These are phyloP conservation scores for Mechanitis mazaeus DNA, from an alignment of 2,888 invertebrate genomes.

Conservation along the genomic window DNA sequence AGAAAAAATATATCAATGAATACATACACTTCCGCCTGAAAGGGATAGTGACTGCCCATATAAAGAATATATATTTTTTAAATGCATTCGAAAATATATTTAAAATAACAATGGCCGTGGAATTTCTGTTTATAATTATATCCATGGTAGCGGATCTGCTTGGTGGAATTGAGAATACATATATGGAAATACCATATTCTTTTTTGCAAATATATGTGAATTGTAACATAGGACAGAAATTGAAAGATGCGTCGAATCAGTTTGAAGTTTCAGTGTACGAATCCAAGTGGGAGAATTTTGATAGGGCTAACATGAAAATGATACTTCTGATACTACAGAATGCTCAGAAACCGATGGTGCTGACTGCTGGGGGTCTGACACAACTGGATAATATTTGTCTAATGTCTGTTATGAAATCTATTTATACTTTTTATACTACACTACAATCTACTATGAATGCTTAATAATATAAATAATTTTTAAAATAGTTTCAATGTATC, in stretches of 20 bases:
- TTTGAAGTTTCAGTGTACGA: constrained; percentile 50
- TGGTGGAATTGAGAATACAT: constrained; percentile 51
- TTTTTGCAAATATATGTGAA: constrained; percentile 48
- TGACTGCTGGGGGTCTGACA: constrained; percentile 54
- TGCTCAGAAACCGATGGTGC: constrained; percentile 46
- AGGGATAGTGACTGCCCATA: constrained; percentile 40
- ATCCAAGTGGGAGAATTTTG: constrained; percentile 57
- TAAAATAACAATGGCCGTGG: constrained; percentile 43
- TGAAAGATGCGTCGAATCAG: constrained; percentile 45
- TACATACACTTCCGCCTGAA: constrained; percentile 38
- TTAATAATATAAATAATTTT: too few relatives aligned
- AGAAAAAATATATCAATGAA: constrained; percentile 36
- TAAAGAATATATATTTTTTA: constrained; percentile 37
- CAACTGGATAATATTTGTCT: constrained; percentile 44
- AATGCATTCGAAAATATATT: constrained; percentile 40
- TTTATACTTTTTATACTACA: constrained; percentile 55
- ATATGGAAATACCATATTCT: constrained; percentile 45
- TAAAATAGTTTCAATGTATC: too few relatives aligned
- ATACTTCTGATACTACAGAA: constrained; percentile 47
- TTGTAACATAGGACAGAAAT: constrained; percentile 49
- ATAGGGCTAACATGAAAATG: constrained; percentile 45
- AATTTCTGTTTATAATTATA: constrained; percentile 41
- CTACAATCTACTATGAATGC: constrained; percentile 41
- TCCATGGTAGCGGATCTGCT: constrained; percentile 49
- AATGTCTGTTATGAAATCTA: constrained; percentile 45